A percentile compares a stretch with the other conserved stretches of the same genome.
Evolutionary conservation across 53 echinoderm and acorn worm genomes (phyloP).

Genomic region (Zoroaster sp.): DNA sequence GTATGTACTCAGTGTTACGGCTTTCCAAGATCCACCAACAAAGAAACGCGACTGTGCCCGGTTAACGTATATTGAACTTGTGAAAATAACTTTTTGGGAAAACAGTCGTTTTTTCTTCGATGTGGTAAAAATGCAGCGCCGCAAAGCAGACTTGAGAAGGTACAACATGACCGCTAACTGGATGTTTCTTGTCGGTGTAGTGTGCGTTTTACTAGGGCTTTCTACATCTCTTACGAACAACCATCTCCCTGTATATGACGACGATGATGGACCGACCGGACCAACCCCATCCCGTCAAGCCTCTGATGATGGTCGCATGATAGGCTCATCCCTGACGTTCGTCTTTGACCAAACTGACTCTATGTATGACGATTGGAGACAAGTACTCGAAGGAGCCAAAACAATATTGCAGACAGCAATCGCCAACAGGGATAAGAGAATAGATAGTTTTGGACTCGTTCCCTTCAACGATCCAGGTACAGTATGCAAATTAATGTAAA

Average conservation of each 20-base stretch:
- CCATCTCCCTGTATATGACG: neutral
- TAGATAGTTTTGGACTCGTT: constrained; percentile 92
- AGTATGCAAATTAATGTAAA: neutral
- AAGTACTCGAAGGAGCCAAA: constrained; percentile 79
- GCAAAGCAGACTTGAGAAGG: no score
- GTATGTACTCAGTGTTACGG: no score
- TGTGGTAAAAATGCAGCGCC: no score
- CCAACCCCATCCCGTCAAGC: neutral
- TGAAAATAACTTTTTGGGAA: no score
- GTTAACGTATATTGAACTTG: no score
- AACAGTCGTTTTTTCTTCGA: no score
- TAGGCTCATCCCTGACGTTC: constrained; percentile 74
- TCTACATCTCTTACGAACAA: neutral
- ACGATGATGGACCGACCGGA: neutral
- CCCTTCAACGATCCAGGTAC: constrained; percentile 97
- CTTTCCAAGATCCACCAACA: no score
- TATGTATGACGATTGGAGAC: constrained; percentile 87
- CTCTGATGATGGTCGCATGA: neutral
- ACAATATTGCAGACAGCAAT: constrained; percentile 74
- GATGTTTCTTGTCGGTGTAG: neutral
- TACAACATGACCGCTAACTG: neutral
- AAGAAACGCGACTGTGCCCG: no score
- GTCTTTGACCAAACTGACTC: constrained; percentile 96
- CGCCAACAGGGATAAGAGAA: constrained; percentile 52
- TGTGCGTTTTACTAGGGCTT: neutral